Evolutionary conservation across 2,888 invertebrate genomes (phyloP).

Genomic region (Taphrorychus bicolor): DNA sequence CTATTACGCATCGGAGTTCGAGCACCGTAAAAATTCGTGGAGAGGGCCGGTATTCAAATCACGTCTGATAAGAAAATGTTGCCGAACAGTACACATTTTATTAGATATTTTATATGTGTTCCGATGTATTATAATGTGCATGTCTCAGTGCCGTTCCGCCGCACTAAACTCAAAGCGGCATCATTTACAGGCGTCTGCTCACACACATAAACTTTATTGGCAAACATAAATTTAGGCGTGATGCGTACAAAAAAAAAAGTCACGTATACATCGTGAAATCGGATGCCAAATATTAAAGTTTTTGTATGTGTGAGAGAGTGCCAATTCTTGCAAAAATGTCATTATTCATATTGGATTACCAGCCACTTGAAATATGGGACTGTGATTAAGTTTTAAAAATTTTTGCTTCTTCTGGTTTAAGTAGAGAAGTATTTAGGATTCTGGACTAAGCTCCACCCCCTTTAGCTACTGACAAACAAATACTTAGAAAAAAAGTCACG

Average conservation of each 20-base stretch:
- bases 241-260: conserved; percentile 27
- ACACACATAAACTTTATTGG: conserved; percentile 33
- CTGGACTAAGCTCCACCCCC: too few species aligned
- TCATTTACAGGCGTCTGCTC: conserved; percentile 22
- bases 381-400: too few species aligned
- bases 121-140: conserved; percentile 6
- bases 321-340: too few species aligned
- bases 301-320: background rate
- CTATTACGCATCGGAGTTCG: background rate
- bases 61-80: conserved; percentile 7
- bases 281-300: conserved; percentile 27
- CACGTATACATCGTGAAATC: conserved; percentile 31
- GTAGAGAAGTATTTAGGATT: too few species aligned
- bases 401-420: too few species aligned
- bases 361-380: too few species aligned
- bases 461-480: too few species aligned
- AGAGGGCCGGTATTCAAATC: background rate
- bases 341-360: too few species aligned
- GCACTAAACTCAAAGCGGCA: conserved; percentile 16
- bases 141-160: conserved; percentile 17
- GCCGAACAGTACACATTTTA: background rate
- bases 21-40: background rate
- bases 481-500: too few species aligned
- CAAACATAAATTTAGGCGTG: conserved; percentile 24
- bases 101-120: conserved; percentile 3